These are phyloP conservation scores for Nanorana parkeri DNA, from an alignment of 2,113 vertebrate species.

Conservation along the genomic window DNA sequence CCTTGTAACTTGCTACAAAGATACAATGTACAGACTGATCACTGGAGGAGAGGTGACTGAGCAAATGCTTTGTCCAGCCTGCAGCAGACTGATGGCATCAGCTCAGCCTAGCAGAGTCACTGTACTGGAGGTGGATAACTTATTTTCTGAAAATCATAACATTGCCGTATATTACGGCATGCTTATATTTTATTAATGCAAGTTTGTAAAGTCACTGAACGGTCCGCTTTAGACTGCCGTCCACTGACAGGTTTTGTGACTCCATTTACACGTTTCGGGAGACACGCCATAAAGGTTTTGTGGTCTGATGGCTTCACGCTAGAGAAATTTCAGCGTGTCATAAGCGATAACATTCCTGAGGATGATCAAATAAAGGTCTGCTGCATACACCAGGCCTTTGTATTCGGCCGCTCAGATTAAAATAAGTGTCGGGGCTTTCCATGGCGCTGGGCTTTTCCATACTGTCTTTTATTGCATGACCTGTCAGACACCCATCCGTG, in stretches of 20 bases:
- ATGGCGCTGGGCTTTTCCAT: conserved; percentile 28
- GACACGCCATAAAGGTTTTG: background rate
- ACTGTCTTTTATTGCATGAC: conserved; percentile 51
- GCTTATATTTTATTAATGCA: too few species aligned
- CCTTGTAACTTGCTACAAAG: too few species aligned
- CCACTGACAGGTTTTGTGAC: background rate
- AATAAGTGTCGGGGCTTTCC: background rate
- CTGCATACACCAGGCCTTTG: conserved; percentile 2
- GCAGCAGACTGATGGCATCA: too few species aligned
- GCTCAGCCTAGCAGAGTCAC: too few species aligned
- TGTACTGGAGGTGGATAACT: too few species aligned
- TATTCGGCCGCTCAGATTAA: conserved; percentile 26
- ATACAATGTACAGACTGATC: too few species aligned
- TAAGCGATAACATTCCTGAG: conserved; percentile 1
- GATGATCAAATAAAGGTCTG: conserved; percentile 38
- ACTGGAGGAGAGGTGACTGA: too few species aligned
- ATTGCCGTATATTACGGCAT: too few species aligned
- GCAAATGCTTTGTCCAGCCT: too few species aligned
- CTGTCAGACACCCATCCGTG: conserved; percentile 41
- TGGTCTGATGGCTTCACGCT: background rate
- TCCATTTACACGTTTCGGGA: background rate
- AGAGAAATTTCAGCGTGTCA: conserved; percentile 27
- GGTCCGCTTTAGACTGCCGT: background rate
- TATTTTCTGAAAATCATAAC: too few species aligned
- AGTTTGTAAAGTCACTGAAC: too few species aligned